These are phyloP conservation scores for Drosophila nigritarsus DNA, from an alignment of 2,888 invertebrate genomes.

Conservation along the genomic window DNA sequence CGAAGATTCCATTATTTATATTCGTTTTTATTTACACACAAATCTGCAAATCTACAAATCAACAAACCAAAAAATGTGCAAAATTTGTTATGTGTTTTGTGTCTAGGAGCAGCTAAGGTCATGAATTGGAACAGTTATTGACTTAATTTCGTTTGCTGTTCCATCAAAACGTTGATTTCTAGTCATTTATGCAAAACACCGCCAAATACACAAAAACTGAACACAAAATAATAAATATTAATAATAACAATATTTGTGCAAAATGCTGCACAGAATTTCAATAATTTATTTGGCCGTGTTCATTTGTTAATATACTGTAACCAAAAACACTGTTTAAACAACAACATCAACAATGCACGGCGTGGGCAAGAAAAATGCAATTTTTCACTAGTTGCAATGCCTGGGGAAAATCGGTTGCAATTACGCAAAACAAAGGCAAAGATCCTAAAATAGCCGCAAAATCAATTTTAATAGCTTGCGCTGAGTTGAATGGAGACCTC, in stretches of 20 bases:
- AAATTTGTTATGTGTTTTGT: background rate
- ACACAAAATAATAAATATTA: constrained; percentile 10
- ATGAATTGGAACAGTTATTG: constrained; percentile 64
- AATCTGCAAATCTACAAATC: background rate
- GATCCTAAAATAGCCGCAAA: constrained; percentile 27
- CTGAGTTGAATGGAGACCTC: constrained; percentile 1
- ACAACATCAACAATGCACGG: constrained; percentile 56
- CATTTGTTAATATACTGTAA: constrained; percentile 48
- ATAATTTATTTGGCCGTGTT: constrained; percentile 47
- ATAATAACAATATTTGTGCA: constrained; percentile 1
- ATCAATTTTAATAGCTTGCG: constrained; percentile 33
- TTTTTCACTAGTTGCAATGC: constrained; percentile 27
- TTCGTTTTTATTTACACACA: constrained; percentile 7
- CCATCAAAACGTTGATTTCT: constrained; percentile 55
- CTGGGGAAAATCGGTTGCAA: constrained; percentile 29
- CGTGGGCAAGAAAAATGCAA: constrained; percentile 64
- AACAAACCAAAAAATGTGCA: background rate
- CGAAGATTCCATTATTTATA: constrained; percentile 45
- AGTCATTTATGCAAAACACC: constrained; percentile 65
- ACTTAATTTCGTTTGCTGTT: constrained; percentile 67
- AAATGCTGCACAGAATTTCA: constrained; percentile 53
- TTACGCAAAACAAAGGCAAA: constrained; percentile 26
- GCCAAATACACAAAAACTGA: constrained; percentile 36
- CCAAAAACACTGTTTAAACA: constrained; percentile 60
- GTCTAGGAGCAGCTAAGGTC: constrained; percentile 43